These are phyloP conservation scores for Aptenodytes forsteri DNA, from an alignment of 2,113 vertebrate genomes.

Conservation along the genomic window DNA sequence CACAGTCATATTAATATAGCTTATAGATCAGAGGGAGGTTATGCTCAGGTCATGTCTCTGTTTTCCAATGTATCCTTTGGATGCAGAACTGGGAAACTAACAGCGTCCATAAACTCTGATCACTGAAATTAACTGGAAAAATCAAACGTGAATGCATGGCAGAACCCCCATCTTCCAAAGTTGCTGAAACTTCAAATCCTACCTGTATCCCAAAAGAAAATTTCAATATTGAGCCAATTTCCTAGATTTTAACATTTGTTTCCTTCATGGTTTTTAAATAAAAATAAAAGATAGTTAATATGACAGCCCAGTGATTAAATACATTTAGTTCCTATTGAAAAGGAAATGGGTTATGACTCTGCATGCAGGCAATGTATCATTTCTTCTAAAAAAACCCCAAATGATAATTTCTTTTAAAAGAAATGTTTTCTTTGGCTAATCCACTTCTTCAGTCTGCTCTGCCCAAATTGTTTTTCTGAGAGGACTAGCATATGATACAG, in stretches of 20 bases:
- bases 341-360: conserved; percentile 58
- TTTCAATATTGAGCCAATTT: conserved; percentile 7
- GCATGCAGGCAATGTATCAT: not conserved
- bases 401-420: conserved; percentile 10
- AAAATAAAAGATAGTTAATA: conserved; percentile 53
- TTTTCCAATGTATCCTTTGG: not conserved
- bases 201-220: not conserved
- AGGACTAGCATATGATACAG: not conserved
- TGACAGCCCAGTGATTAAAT: conserved; percentile 51
- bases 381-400: not conserved
- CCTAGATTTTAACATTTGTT: not conserved
- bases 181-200: not conserved
- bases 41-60: not conserved
- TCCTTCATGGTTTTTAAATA: conserved; percentile 22
- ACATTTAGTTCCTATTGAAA: conserved; percentile 55
- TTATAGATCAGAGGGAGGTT: not conserved
- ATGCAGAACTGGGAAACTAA: not conserved
- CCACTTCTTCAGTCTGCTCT: conserved; percentile 13
- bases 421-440: conserved; percentile 47
- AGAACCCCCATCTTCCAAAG: not conserved
- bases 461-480: conserved; percentile 31
- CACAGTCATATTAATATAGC: not conserved
- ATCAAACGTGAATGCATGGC: not conserved
- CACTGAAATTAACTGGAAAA: not conserved
- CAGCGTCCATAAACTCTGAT: not conserved